These are phyloP conservation scores for Enteromius trimaculatus DNA, from an alignment of 2,797 vertebrate species.

Conservation along the genomic window DNA sequence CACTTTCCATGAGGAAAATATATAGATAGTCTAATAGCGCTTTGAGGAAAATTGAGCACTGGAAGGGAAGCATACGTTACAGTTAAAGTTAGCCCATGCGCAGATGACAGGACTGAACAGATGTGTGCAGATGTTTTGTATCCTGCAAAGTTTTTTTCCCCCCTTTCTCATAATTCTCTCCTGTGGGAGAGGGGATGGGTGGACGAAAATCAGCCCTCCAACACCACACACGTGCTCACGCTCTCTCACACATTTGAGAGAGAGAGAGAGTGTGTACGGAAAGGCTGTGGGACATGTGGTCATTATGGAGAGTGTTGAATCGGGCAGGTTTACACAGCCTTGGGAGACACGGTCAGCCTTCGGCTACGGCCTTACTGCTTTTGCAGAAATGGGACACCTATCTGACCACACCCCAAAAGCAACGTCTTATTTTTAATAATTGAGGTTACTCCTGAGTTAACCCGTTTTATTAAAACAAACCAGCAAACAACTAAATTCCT, in stretches of 20 bases:
- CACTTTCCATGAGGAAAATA: conserved; percentile 54
- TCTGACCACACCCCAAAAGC: conserved; percentile 3
- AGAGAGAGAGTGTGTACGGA: conserved; percentile 34
- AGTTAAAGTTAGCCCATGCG: conserved; percentile 45
- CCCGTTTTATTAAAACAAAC: not conserved
- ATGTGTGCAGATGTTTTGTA: conserved; percentile 64
- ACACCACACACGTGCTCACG: conserved; percentile 36
- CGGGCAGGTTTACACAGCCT: conserved; percentile 59
- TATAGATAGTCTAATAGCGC: conserved; percentile 50
- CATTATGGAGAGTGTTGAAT: conserved; percentile 52
- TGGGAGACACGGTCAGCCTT: conserved; percentile 56
- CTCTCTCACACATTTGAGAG: conserved; percentile 28
- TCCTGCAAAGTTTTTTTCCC: conserved; percentile 54
- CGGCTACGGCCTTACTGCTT: conserved; percentile 51
- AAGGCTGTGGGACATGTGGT: conserved; percentile 30
- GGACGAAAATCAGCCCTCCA: conserved; percentile 49
- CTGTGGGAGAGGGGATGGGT: conserved; percentile 58
- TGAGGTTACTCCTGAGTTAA: not conserved
- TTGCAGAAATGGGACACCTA: conserved; percentile 46
- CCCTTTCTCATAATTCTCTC: conserved; percentile 54
- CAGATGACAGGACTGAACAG: conserved; percentile 58
- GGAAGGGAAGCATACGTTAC: conserved; percentile 46
- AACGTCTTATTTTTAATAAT: conserved; percentile 10
- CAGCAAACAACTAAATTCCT: not conserved
- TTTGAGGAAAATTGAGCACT: conserved; percentile 44